Evolutionary conservation across 2,888 invertebrate species (phyloP).

Genomic region (Camptogramma bilineatum): DNA sequence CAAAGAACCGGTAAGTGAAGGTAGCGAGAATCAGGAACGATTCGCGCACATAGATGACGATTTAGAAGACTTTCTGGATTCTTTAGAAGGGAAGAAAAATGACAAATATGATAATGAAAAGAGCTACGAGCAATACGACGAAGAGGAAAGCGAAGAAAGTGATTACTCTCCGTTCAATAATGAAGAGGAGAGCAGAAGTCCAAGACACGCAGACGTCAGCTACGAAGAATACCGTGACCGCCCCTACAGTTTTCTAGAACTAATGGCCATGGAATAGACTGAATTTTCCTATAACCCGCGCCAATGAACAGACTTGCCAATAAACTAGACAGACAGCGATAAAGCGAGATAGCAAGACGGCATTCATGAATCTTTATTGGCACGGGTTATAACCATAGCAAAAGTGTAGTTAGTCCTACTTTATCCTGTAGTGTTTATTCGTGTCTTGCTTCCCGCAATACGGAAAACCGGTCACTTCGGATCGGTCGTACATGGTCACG

Average conservation of each 20-base stretch:
- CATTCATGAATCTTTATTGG: conserved; percentile 14
- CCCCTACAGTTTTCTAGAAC: conserved; percentile 72
- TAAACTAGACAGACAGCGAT: neutral
- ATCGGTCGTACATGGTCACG: conserved; percentile 33
- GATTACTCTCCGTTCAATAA: conserved; percentile 51
- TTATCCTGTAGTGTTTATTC: conserved; percentile 53
- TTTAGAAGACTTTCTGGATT: conserved; percentile 68
- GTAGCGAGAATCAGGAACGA: conserved; percentile 58
- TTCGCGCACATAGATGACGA: conserved; percentile 66
- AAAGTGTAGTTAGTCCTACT: conserved; percentile 44
- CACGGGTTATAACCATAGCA: conserved; percentile 19
- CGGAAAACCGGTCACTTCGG: conserved; percentile 11
- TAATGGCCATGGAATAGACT: conserved; percentile 81
- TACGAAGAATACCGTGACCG: conserved; percentile 56
- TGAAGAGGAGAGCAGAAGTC: conserved; percentile 36
- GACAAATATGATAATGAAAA: conserved; percentile 50
- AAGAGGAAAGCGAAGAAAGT: conserved; percentile 54
- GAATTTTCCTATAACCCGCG: conserved; percentile 46
- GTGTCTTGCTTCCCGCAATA: conserved; percentile 51
- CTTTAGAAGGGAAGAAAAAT: conserved; percentile 57
- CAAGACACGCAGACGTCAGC: conserved; percentile 35
- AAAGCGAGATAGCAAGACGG: neutral
- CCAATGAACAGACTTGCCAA: conserved; percentile 16
- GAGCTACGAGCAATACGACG: conserved; percentile 56
- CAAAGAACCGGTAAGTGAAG: conserved; percentile 54